Evolutionary conservation across 2,888 invertebrate genomes (phyloP).

Genomic region (Apomyelois bistriatella): DNA sequence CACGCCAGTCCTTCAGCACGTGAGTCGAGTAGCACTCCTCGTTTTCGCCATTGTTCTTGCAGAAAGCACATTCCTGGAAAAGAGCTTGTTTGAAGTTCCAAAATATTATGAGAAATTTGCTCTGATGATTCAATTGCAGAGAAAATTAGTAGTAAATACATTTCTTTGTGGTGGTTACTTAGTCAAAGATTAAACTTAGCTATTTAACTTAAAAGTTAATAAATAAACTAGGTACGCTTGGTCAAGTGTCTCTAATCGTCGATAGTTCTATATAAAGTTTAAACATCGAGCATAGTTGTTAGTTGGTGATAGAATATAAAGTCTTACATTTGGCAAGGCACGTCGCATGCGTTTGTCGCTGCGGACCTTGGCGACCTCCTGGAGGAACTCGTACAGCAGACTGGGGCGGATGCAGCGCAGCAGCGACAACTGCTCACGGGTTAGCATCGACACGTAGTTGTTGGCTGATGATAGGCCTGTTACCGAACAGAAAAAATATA

Average conservation of each 20-base stretch:
- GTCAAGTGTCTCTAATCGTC: too few species aligned
- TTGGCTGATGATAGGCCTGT: constrained; percentile 64
- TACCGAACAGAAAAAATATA: too few species aligned
- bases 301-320: too few species aligned
- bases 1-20: constrained; percentile 82
- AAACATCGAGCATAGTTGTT: too few species aligned
- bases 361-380: constrained; percentile 62
- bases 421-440: constrained; percentile 60
- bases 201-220: too few species aligned
- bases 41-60: constrained; percentile 87
- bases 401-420: constrained; percentile 63
- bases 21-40: constrained; percentile 83
- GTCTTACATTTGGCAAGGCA: constrained; percentile 56
- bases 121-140: too few species aligned
- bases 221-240: too few species aligned
- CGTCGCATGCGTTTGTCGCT: constrained; percentile 61
- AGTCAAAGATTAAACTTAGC: too few species aligned
- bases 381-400: constrained; percentile 62
- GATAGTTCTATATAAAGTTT: too few species aligned
- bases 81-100: not conserved
- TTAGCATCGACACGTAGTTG: constrained; percentile 67
- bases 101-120: too few species aligned
- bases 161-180: too few species aligned
- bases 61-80: constrained; percentile 84
- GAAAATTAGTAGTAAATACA: too few species aligned